These are phyloP conservation scores for Aphodius granarius DNA, from an alignment of 2,888 invertebrate species.

Conservation along the genomic window DNA sequence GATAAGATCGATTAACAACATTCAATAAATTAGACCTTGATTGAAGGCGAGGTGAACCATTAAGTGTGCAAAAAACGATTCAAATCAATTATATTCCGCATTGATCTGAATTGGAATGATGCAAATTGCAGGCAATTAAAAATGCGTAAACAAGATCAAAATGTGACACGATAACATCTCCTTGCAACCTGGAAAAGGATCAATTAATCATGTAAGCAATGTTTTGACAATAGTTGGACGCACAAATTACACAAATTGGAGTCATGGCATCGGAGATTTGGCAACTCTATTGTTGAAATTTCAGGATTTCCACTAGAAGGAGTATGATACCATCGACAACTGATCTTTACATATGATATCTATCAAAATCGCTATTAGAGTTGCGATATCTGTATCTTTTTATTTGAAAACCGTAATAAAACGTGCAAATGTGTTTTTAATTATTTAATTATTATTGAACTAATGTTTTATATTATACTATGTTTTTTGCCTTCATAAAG, in stretches of 20 bases:
- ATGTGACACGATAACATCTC: background rate
- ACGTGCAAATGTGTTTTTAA: too few relatives aligned
- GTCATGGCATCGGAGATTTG: background rate
- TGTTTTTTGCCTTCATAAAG: too few relatives aligned
- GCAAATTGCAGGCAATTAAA: background rate
- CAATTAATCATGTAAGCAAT: background rate
- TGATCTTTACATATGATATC: background rate
- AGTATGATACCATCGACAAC: background rate
- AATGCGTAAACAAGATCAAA: background rate
- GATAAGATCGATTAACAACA: conserved; percentile 7
- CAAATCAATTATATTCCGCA: background rate
- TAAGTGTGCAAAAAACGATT: background rate
- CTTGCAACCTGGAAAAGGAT: background rate
- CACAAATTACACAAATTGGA: too few relatives aligned
- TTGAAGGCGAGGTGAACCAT: background rate
- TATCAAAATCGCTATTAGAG: background rate
- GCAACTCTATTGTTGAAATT: background rate
- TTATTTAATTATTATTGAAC: too few relatives aligned
- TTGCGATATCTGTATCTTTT: background rate
- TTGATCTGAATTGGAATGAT: background rate
- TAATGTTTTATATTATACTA: too few relatives aligned
- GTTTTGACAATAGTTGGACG: too few relatives aligned
- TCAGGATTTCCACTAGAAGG: background rate
- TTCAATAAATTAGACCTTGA: background rate
- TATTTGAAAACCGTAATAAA: too few relatives aligned